phyloP scores from a whole-genome alignment of 2,888 invertebrate genomes.

The Macaria liturata region DNA sequence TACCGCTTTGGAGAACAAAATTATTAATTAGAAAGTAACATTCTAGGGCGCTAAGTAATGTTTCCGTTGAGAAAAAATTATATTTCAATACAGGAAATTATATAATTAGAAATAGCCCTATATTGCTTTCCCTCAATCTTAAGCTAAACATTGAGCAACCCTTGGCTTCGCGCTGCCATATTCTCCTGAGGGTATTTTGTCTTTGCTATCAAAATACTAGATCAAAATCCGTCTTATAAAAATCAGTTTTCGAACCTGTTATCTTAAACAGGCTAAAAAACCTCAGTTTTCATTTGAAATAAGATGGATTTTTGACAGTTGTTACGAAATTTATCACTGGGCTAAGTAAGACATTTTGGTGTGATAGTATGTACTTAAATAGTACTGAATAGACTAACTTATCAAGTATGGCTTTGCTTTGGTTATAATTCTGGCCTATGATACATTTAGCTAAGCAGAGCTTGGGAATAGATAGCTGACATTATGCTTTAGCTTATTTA shows the following conservation, averaged over 20 bases:
- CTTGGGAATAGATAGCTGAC: background rate
- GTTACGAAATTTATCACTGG: constrained; percentile 8
- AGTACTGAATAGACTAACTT: constrained; percentile 1
- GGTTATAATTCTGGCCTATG: constrained; percentile 5
- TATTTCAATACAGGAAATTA: constrained; percentile 63
- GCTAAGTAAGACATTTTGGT: background rate
- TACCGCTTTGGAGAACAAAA: constrained; percentile 79
- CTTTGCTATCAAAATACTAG: constrained; percentile 17
- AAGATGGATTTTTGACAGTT: constrained; percentile 5
- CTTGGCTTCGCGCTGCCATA: constrained; percentile 47
- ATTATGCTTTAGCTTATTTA: constrained; percentile 4
- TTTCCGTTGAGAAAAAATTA: constrained; percentile 57
- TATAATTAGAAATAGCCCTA: constrained; percentile 57
- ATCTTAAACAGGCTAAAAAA: too few relatives aligned
- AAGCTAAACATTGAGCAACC: constrained; percentile 80
- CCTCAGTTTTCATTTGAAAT: too few relatives aligned
- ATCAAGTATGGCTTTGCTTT: constrained; percentile 15
- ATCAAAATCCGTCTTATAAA: background rate
- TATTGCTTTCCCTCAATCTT: constrained; percentile 74
- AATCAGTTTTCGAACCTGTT: too few relatives aligned
- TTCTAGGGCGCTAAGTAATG: constrained; percentile 61
- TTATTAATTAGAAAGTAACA: constrained; percentile 46
- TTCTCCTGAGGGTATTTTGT: constrained; percentile 22
- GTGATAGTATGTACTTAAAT: background rate
- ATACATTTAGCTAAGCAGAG: background rate